Conservation (phyloP, 2,113 vertebrate genomes). For the Puntigrus tetrazona region DNA sequence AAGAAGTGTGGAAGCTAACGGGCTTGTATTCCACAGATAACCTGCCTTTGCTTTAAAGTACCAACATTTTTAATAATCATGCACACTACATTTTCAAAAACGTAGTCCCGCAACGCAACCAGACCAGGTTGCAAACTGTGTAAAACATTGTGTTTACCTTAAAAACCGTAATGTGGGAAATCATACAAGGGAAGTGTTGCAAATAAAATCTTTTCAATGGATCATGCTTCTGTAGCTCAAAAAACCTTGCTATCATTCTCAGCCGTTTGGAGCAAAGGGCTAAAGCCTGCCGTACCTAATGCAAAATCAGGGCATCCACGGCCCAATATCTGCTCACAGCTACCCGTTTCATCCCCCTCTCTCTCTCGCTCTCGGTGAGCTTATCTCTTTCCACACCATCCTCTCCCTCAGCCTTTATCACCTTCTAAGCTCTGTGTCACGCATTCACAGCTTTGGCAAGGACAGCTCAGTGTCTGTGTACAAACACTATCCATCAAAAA, state of each 20-base stretch:
- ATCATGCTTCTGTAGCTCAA: not conserved
- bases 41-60: not conserved
- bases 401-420: slow-evolving; percentile 40
- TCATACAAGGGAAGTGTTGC: not conserved
- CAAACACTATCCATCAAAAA: slow-evolving; percentile 34
- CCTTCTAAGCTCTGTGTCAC: slow-evolving; percentile 41
- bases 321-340: slow-evolving; percentile 13
- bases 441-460: slow-evolving; percentile 40
- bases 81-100: not conserved
- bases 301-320: slow-evolving; percentile 16
- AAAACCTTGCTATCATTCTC: slow-evolving; percentile 24
- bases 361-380: not conserved
- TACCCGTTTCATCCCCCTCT: slow-evolving; percentile 24
- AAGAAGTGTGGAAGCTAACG: not conserved
- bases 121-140: not conserved
- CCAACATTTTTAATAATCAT: too few species aligned
- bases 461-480: slow-evolving; percentile 40
- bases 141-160: not conserved
- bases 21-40: not conserved
- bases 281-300: slow-evolving; percentile 29
- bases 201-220: slow-evolving; percentile 21
- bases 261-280: slow-evolving; percentile 21
- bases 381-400: not conserved
- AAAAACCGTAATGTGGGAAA: not conserved
- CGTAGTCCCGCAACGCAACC: not conserved